Evolutionary conservation across 2,113 vertebrate species (phyloP).

Genomic region (Calypte anna): DNA sequence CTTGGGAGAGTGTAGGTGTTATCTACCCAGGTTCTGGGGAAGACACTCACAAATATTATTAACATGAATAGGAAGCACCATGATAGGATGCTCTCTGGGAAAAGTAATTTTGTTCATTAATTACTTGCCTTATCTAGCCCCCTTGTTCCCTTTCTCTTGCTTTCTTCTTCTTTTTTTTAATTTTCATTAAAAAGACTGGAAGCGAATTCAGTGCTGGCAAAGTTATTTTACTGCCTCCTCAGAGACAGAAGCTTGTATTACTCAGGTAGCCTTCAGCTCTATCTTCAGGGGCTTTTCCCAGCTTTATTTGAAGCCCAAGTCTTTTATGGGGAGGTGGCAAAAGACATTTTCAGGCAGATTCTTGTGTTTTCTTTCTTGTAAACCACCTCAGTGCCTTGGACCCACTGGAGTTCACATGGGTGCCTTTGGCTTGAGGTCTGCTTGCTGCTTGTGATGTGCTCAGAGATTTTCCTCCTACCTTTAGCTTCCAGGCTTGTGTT

Average conservation of each 20-base stretch:
- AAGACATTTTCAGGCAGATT: background rate
- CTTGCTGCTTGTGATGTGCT: background rate
- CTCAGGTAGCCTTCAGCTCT: constrained; percentile 39
- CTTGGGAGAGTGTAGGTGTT: background rate
- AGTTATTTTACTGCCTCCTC: constrained; percentile 23
- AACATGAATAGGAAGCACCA: constrained; percentile 34
- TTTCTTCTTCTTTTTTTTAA: constrained; percentile 13
- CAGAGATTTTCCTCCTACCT: background rate
- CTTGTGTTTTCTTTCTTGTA: background rate
- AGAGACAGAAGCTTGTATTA: constrained; percentile 1
- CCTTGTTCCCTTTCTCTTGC: background rate
- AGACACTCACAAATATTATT: constrained; percentile 64
- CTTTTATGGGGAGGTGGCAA: background rate
- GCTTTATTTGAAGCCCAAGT: background rate
- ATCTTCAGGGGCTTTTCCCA: background rate
- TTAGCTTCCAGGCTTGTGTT: background rate
- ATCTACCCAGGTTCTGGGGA: constrained; percentile 35
- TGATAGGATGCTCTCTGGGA: constrained; percentile 64
- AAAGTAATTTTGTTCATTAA: constrained; percentile 70
- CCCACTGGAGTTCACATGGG: fast-evolving
- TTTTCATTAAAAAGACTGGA: constrained; percentile 39
- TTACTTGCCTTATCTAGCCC: constrained; percentile 64
- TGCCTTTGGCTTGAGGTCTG: background rate
- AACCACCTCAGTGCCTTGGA: background rate
- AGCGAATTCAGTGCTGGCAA: constrained; percentile 7